These are phyloP conservation scores for Chaenocephalus aceratus DNA, from an alignment of 2,113 vertebrate species.

Conservation along the genomic window DNA sequence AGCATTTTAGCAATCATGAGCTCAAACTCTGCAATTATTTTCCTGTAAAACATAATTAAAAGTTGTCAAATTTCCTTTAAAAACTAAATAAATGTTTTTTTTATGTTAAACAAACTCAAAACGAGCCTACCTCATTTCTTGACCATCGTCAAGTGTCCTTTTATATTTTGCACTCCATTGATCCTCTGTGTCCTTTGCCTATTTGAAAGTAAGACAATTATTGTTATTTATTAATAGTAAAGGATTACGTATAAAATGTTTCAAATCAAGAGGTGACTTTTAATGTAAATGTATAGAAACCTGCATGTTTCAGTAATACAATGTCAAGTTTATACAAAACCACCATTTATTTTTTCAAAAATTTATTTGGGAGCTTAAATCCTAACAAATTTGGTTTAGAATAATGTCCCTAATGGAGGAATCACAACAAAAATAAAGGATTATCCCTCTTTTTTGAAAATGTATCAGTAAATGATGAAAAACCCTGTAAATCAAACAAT, in stretches of 20 bases:
- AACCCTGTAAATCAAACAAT: neutral
- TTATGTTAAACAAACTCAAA: neutral
- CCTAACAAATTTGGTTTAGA: neutral
- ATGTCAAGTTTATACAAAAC: neutral
- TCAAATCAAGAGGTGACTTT: neutral
- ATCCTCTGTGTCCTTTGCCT: constrained; percentile 82
- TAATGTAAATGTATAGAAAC: neutral
- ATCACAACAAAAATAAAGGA: neutral
- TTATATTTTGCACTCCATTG: constrained; percentile 83
- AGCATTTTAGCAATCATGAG: constrained; percentile 84
- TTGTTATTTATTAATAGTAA: neutral
- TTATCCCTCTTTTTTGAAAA: neutral
- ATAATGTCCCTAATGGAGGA: neutral
- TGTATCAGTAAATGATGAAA: neutral
- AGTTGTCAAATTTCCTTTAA: neutral
- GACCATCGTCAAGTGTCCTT: constrained; percentile 78
- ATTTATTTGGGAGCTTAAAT: neutral
- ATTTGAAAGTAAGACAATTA: neutral
- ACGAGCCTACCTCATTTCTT: constrained; percentile 88
- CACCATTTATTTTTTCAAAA: neutral
- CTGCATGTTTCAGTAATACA: neutral
- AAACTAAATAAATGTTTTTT: too few relatives aligned
- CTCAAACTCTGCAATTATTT: constrained; percentile 90
- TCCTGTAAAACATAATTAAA: constrained; percentile 74
- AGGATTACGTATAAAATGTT: too few relatives aligned